Evolutionary conservation across 2,888 invertebrate genomes (phyloP).

Genomic region (Caenorhabditis sp.): DNA sequence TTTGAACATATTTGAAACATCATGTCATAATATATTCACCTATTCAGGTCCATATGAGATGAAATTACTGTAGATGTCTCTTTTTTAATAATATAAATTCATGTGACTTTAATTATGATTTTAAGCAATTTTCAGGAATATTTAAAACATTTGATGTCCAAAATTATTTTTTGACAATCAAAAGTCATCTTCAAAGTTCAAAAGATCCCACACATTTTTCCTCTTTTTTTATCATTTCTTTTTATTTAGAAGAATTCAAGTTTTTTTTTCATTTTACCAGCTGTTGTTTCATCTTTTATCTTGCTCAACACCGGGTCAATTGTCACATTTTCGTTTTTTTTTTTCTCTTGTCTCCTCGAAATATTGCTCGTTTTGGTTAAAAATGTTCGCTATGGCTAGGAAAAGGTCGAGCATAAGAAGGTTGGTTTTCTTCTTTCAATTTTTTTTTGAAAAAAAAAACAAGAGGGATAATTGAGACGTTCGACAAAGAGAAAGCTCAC

Average conservation of each 20-base stretch:
- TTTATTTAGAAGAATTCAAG: neutral
- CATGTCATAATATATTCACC: too few species aligned
- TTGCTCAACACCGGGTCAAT: conserved; percentile 12
- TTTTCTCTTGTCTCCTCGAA: neutral
- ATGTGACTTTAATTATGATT: too few species aligned
- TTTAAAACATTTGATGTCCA: too few species aligned
- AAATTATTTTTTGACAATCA: too few species aligned
- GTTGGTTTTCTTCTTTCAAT: conserved; percentile 1
- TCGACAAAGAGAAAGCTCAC: too few species aligned
- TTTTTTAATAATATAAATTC: too few species aligned
- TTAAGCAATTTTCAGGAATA: too few species aligned
- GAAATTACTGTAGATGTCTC: too few species aligned
- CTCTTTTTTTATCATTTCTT: too few species aligned
- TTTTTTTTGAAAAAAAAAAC: conserved; percentile 5
- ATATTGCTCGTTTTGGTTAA: neutral
- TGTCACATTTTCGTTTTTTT: conserved; percentile 5
- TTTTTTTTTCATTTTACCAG: neutral
- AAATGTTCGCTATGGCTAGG: conserved; percentile 29
- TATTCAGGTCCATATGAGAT: too few species aligned
- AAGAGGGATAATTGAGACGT: neutral
- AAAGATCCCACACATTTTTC: neutral
- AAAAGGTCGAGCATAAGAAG: conserved; percentile 34
- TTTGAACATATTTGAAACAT: too few species aligned
- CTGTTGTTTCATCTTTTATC: neutral
- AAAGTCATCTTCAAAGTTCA: too few species aligned